Base-by-base conservation (phyloP, 1,140 invertebrate genomes). In the Aphelenchoides avenae region DNA sequence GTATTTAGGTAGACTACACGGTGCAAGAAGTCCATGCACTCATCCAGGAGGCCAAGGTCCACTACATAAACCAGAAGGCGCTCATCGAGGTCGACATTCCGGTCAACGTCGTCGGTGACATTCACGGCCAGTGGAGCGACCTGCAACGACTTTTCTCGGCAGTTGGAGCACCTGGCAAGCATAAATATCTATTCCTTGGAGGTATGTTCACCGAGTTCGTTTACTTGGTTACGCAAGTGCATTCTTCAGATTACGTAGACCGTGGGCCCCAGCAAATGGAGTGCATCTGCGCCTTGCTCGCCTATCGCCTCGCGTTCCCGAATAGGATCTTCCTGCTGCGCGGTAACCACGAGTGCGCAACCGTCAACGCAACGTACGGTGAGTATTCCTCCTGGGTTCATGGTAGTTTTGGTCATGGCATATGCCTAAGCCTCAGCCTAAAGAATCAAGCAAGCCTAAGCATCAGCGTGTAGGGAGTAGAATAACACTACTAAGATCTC, bases 161-260 rank as follows among this genome's bases (percentile, higher is more conserved):
- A 46, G 24, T 26, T 15, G 48, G 48, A 3, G 20, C 24, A 46
- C 48, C 48, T 9, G 20, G 20, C 7, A 3, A 51, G 22, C 40
- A 31, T 5, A 18, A 3, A 33, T 51, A 51, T 49, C 41, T 51
- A 7, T 51, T 51, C 15, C 24, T 51, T 5, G 48, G 48, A 4
- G 31, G 30, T 51, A 5, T 51, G 20, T 36, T n/a, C n/a, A n/a
- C n/a, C n/a, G n/a, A 36, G 13, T 18, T 11, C 20, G 3, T 34
- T 51, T 51, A 52, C 5, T 51, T 44, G 9, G 11, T 9, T 47
- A 27, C 9, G 34, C n/a, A n/a, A n/a, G n/a, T n/a, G n/a, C n/a
- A n/a, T n/a, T n/a, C n/a, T n/a, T n/a, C 30, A 58, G 88, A 89
- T 79, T 89, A 89, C 77, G 88, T 89, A 7, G 88, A 89, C 79